These are phyloP conservation scores for Hormiphora californensis DNA, from an alignment of 37 sponge, comb jelly and placozoan genomes.

Conservation along the genomic window DNA sequence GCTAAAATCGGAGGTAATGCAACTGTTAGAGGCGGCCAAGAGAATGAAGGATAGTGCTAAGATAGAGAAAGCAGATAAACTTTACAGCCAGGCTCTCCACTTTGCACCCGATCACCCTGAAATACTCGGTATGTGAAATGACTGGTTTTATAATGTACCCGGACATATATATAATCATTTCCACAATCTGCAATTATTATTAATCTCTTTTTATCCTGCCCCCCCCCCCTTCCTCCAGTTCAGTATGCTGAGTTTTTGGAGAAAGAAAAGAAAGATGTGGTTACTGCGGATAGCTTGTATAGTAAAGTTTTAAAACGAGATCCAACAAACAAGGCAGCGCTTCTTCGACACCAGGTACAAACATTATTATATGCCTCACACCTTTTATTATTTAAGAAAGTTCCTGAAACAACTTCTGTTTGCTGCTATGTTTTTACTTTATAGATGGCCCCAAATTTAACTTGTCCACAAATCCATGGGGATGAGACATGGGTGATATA, in stretches of 20 bases:
- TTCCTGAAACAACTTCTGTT: too few relatives aligned
- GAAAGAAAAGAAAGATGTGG: constrained; percentile 55
- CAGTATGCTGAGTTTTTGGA: constrained; percentile 59
- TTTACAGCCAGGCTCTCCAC: constrained; percentile 27
- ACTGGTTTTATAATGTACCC: too few relatives aligned
- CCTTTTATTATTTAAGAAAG: too few relatives aligned
- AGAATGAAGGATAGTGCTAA: constrained; percentile 28
- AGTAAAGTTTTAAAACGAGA: constrained; percentile 49
- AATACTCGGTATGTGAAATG: constrained; percentile 16
- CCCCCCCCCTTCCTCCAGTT: background rate
- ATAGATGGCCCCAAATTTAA: too few relatives aligned
- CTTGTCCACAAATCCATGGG: too few relatives aligned
- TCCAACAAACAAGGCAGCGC: constrained; percentile 34
- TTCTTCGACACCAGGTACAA: background rate
- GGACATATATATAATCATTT: too few relatives aligned
- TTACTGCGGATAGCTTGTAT: constrained; percentile 55
- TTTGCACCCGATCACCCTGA: constrained; percentile 49
- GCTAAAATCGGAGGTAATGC: background rate
- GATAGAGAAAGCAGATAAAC: constrained; percentile 30
- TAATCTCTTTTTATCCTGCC: background rate
- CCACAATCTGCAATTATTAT: background rate
- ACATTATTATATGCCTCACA: too few relatives aligned
- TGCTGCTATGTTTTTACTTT: too few relatives aligned
- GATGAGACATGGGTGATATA: too few relatives aligned
- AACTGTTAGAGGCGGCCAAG: background rate